Base-by-base conservation (phyloP, 2,113 vertebrate genomes). In the Poeciliopsis retropinna region DNA sequence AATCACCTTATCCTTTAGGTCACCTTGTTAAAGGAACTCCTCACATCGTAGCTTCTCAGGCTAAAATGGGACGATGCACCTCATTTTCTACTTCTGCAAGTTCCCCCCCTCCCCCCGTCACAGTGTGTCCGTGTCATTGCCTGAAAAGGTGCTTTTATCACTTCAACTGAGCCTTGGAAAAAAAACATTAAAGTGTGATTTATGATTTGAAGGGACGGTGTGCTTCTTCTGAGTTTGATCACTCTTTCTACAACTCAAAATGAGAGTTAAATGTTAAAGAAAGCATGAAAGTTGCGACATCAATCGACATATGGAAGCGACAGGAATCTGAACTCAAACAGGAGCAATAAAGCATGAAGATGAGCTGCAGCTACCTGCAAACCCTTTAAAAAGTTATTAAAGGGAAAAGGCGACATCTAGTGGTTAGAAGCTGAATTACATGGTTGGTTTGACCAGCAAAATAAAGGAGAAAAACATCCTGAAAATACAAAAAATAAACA, bases 161-260 rank as follows among this genome's bases (percentile, higher is more conserved):
- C 60, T 67, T 80, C 84, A 85, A 74, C 73, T 86, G 82, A 91
- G 84, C 70, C 80, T 82, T 85, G 66, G 31, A 5, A 32, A 81
- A 78, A 86, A 57, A 84, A 81, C 86, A 93, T 85, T 85, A 90
- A 91, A 92, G 54, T 73, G 76, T 77, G 73, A 92, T 76, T 79
- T 76, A 84, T 76, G 60, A 5, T 19, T 75, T 30, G 67, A 29
- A 30, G 17, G 14, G 12, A 47, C 47, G 34, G 28, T 73, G 57
- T 72, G 28, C 62, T 54, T 60, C 1, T 41, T 41, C 41, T 25
- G 19, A 25, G 51, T 57, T 25, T 57, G 51, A 47, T 19, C 4
- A 25, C 44, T 47, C 44, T 47, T 5, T 47, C 15, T 47, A 17
- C 4, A 47, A 47, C 44, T 47, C 44, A 47, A 47, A 47, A 7